Evolutionary conservation across 2,888 invertebrate genomes (phyloP), one percentile per base, ranked within the genome.

Genomic region (Drosophila prostipennis): DNA sequence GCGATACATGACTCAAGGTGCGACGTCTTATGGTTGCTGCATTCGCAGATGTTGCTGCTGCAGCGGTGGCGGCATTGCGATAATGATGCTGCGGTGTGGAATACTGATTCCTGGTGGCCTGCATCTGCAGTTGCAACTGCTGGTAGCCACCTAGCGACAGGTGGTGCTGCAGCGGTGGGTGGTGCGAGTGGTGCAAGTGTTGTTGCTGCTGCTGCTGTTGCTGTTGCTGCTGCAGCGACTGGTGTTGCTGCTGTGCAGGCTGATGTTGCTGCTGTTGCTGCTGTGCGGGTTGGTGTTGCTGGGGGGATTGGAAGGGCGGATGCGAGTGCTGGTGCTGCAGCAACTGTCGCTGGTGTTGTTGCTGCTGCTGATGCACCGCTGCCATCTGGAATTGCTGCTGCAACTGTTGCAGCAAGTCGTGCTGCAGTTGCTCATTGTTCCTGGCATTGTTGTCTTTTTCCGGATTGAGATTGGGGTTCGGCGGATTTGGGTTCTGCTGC

Each of bases 101-200:
- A 14, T 86, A 89, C 69, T 90, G 89, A 49, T 80, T 73, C 61
- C 32, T 67, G 55, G 13, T 57, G 61, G 76, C 23, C 39, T 71
- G 79, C 48, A 64, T 67, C 19, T 53, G 68, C 26, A 57, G 46
- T 10, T 68, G 78, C 46, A 60, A 51, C 14, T 61, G 80, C 60
- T 73, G 79, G 72, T 75, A 87, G 48, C 93, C 93, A 90, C 92
- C 93, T 91, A 93, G 93, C 74, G 91, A 90, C 76, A 87, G 75
- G 75, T 87, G 91, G 88, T 90, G 91, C 56, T 91, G 91, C 70
- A 90, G 56, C 54, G 89, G 91, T 58, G 91, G 90, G 61, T 87
- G 54, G 13, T 73, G 76, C 45, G 80, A 61, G 46, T 72, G 74
- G 60, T 77, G 46, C 29, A 80, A 77, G 39, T 80, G 89, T 23